These are phyloP conservation scores for Oxyruncus cristatus DNA, from an alignment of 2,113 vertebrate species.

Conservation along the genomic window DNA sequence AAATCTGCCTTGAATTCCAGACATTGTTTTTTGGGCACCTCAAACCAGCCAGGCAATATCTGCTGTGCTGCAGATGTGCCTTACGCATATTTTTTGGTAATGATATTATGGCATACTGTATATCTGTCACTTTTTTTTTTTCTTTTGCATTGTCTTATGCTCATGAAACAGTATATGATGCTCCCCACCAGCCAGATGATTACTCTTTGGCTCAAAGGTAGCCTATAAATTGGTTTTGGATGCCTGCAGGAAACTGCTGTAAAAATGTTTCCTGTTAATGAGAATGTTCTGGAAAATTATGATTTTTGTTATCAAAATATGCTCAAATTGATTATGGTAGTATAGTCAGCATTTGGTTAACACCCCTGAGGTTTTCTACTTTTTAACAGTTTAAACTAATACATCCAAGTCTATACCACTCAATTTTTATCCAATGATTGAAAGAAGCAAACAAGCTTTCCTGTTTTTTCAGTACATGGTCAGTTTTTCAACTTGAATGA, in stretches of 20 bases:
- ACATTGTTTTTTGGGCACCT: neutral
- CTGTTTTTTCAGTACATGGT: neutral
- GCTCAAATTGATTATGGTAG: neutral
- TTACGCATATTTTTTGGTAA: neutral
- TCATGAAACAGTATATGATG: neutral
- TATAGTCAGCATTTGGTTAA: neutral
- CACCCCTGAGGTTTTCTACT: neutral
- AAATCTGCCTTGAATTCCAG: neutral
- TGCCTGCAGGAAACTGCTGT: neutral
- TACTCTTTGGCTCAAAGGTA: neutral
- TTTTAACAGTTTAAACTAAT: neutral
- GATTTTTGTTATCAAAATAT: neutral
- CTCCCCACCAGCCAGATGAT: neutral
- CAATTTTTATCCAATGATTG: neutral
- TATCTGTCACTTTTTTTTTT: neutral
- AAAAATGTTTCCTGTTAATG: neutral
- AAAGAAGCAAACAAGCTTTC: neutral
- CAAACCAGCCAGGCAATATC: neutral
- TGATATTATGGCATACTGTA: neutral
- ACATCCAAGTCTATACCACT: neutral
- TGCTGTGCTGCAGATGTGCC: neutral
- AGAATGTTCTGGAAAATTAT: neutral
- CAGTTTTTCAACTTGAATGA: neutral
- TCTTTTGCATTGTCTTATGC: neutral
- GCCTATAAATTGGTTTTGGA: neutral